Evolutionary conservation across 1,140 invertebrate genomes (phyloP), one percentile per base, ranked within the genome.

Genomic region (Bombus sylvicola): DNA sequence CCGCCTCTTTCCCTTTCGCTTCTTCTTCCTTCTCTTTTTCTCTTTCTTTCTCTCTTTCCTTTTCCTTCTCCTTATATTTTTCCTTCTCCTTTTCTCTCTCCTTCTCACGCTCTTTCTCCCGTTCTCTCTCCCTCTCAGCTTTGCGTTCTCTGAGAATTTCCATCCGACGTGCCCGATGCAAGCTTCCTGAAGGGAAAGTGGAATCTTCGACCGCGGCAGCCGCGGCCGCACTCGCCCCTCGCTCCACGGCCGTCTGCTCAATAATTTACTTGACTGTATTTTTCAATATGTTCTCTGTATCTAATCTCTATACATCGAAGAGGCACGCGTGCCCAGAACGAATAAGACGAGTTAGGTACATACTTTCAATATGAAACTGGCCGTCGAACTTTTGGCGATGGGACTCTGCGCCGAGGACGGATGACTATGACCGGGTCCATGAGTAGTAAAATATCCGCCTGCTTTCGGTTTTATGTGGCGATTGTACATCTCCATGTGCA

Each of bases 401-500:
- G 93, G 92, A 83, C 93, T 93, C 64, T 93, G 93, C 0, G 88
- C 87, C 66, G 91, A 71, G 79, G 92, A 93, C 74, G 87, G 88
- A 86, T 92, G 90, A 53, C 76, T 78, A 12, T 92, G 91, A n/a
- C 90, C 89, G 47, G 91, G 92, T 13, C 93, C 91, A 34, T 92
- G 92, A 8, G 93, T 92, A 79, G 96, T 97, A 94, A 98, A 98
- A 93, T 98, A 98, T 22, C 97, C 97, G 22, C 97, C 97, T 8
- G 97, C 96, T 90, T 98, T 97, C 69, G 97, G 97, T 90, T 98
- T 97, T 81, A 98, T 94, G 93, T 98, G 98, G 31, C 98, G 96
- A 94, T 98, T 98, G 94, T 98, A 98, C 95, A 98, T 97, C 93
- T 98, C 97, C 98, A 98, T 98, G 88, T 98, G 97, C 15, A 98